Conservation (phyloP, 2,888 invertebrate species). For the Hirtodrosophila alboralis region DNA sequence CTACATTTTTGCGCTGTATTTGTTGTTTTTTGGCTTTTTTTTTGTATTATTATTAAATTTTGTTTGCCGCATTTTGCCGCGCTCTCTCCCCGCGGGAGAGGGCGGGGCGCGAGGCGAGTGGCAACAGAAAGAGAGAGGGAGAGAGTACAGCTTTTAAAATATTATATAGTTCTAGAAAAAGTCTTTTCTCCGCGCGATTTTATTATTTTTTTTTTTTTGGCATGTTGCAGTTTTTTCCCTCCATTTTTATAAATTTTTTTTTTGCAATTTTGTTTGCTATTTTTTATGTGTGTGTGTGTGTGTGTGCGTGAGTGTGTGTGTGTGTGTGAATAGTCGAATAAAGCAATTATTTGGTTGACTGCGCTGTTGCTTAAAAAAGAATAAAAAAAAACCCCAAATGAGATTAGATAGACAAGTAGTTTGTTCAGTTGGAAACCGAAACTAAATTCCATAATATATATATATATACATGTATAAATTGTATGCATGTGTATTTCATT, state of each 20-base stretch:
- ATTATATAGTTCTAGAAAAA: slow-evolving; percentile 72
- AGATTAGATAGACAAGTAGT: slow-evolving; percentile 75
- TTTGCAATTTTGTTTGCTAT: slow-evolving; percentile 27
- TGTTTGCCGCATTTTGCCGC: slow-evolving; percentile 72
- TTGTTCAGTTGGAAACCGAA: slow-evolving; percentile 66
- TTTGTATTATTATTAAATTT: slow-evolving; percentile 73
- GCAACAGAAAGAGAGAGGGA: slow-evolving; percentile 1
- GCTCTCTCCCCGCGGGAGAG: slow-evolving; percentile 24
- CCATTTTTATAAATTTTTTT: slow-evolving; percentile 17
- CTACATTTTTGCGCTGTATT: slow-evolving; percentile 61
- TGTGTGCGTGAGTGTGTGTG: slow-evolving; percentile 20
- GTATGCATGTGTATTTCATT: neutral
- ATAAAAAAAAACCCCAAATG: slow-evolving; percentile 43
- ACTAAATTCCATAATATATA: slow-evolving; percentile 28
- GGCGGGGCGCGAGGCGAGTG: no score
- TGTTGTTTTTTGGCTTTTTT: slow-evolving; percentile 33
- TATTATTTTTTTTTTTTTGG: no score
- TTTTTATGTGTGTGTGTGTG: slow-evolving; percentile 38
- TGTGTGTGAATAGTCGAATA: slow-evolving; percentile 35
- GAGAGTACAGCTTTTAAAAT: slow-evolving; percentile 49
- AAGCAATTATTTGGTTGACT: slow-evolving; percentile 74
- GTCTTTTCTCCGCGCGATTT: slow-evolving; percentile 42
- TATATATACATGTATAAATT: neutral
- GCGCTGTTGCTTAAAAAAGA: slow-evolving; percentile 49
- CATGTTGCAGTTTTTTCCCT: slow-evolving; percentile 46